Conservation (phyloP, 2,113 vertebrate species). For the Mustelus asterias region DNA sequence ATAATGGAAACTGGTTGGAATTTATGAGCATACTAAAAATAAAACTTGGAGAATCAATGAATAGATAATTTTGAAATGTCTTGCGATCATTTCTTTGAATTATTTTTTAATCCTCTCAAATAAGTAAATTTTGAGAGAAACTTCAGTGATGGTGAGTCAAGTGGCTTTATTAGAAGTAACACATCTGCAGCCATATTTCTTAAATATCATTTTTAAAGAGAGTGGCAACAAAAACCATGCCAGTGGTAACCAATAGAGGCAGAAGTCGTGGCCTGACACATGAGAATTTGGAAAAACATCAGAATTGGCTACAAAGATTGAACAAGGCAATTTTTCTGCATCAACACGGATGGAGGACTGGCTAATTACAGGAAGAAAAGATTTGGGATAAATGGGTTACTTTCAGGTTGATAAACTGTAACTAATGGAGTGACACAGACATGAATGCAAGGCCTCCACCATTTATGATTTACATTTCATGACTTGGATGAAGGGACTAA, state of each 20-base stretch:
- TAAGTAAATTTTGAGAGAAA: neutral
- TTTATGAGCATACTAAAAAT: neutral
- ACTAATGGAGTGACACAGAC: no score
- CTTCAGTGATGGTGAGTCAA: neutral
- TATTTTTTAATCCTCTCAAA: neutral
- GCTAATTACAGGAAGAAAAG: no score
- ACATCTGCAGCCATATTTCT: neutral
- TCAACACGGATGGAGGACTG: no score
- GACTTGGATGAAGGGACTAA: no score
- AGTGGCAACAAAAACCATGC: neutral
- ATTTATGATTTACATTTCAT: no score
- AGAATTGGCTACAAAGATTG: no score
- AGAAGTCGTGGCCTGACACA: neutral
- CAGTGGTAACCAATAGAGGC: neutral
- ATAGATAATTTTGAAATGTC: neutral
- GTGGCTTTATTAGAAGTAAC: neutral
- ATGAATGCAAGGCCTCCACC: no score
- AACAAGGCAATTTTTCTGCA: no score
- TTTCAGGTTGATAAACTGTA: no score
- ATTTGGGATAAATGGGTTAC: no score
- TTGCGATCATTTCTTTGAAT: neutral
- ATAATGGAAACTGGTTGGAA: neutral
- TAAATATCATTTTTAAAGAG: neutral
- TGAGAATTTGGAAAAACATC: neutral
- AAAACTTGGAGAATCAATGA: neutral